A percentile compares a stretch with the other conserved stretches of the same genome.
These are phyloP conservation scores for Folsomia candida DNA, from an alignment of 2,888 invertebrate genomes.

Conservation along the genomic window DNA sequence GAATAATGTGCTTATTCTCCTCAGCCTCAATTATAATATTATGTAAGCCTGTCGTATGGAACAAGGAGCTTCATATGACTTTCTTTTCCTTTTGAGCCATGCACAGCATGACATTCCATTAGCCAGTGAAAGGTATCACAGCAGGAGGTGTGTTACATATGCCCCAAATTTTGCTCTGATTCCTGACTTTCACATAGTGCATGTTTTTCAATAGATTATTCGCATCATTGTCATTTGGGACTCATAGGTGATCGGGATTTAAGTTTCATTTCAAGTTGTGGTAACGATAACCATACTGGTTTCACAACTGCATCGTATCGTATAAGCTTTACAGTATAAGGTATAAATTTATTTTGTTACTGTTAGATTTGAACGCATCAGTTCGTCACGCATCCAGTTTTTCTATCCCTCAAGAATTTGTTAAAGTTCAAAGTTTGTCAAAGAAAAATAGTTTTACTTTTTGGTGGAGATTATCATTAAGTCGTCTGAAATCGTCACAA, in stretches of 20 bases:
- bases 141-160: background rate
- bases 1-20: too few species aligned
- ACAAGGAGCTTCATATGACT: too few species aligned
- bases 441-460: background rate
- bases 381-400: too few species aligned
- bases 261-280: background rate
- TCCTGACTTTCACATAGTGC: background rate
- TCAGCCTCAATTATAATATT: too few species aligned
- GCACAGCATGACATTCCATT: background rate
- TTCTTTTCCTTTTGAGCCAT: background rate
- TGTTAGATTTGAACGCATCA: too few species aligned
- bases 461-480: background rate
- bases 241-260: background rate
- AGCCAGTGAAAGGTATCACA: background rate
- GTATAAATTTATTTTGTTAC: too few species aligned
- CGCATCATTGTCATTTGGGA: background rate
- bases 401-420: too few species aligned
- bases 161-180: background rate
- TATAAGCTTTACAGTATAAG: background rate
- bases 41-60: too few species aligned
- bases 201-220: background rate
- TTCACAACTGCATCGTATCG: background rate
- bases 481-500: too few species aligned
- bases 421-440: background rate
- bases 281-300: background rate